Evolutionary conservation across 2,888 invertebrate genomes (phyloP).

Genomic region (Clitarchus hookeri): DNA sequence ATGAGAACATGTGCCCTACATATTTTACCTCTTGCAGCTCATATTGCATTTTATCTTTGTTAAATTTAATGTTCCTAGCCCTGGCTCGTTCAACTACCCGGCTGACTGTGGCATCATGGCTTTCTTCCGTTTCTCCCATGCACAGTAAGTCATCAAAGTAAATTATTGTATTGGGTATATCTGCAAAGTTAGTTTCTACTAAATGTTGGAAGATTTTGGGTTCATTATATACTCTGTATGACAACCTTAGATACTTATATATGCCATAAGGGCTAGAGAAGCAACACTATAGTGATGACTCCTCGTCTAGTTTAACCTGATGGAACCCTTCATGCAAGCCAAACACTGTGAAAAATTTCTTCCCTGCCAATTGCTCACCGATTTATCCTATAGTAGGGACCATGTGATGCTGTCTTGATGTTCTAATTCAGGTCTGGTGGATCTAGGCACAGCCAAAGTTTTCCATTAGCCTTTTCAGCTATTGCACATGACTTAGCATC

Average conservation of each 20-base stretch:
- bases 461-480: not conserved
- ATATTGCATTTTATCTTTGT: not conserved
- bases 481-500: no score
- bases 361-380: not conserved
- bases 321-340: no score
- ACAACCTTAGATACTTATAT: not conserved
- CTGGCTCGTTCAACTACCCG: not conserved
- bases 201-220: not conserved
- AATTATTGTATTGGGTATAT: no score
- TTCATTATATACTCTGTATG: not conserved
- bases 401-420: not conserved
- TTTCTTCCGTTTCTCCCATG: no score
- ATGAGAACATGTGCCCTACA: not conserved
- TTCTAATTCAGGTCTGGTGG: no score
- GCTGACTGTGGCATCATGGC: not conserved
- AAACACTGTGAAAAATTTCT: no score
- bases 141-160: no score
- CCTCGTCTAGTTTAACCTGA: not conserved
- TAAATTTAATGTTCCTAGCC: not conserved
- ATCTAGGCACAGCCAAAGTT: not conserved
- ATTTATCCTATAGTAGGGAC: not conserved
- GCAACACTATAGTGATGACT: not conserved
- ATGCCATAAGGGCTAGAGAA: not conserved
- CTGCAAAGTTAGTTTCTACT: no score
- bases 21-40: not conserved